These are phyloP conservation scores for Pogonophryne albipinna DNA, from an alignment of 2,797 vertebrate species.

Conservation along the genomic window DNA sequence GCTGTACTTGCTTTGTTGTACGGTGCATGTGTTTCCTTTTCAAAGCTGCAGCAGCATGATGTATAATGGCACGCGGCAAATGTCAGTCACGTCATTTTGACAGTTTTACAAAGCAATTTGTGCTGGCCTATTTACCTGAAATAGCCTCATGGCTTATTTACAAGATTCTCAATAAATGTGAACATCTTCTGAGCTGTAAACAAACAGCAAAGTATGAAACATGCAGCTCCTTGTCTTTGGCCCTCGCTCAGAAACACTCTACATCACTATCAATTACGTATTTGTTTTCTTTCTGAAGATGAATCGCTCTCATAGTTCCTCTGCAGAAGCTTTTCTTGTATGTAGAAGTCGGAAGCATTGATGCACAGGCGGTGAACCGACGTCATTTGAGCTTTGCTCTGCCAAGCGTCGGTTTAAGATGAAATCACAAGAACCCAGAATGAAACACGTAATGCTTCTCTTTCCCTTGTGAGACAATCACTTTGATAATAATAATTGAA, in stretches of 20 bases:
- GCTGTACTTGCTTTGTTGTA: constrained; percentile 19
- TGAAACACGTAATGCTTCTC: constrained; percentile 30
- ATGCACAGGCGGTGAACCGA: constrained; percentile 29
- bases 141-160: constrained; percentile 41
- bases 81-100: constrained; percentile 6
- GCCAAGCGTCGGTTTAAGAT: constrained; percentile 49
- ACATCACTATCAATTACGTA: constrained; percentile 66
- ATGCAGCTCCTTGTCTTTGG: constrained; percentile 48
- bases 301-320: constrained; percentile 60
- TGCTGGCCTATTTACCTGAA: constrained; percentile 46
- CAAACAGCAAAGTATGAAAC: constrained; percentile 68
- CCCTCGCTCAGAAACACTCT: constrained; percentile 52
- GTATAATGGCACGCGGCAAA: neutral
- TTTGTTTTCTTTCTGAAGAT: constrained; percentile 49
- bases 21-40: constrained; percentile 12
- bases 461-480: constrained; percentile 22
- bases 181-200: constrained; percentile 48
- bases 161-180: constrained; percentile 34
- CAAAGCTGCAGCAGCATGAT: constrained; percentile 6
- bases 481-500: no score
- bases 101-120: constrained; percentile 4
- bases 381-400: constrained; percentile 60
- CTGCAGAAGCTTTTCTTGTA: constrained; percentile 44
- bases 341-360: constrained; percentile 38
- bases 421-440: constrained; percentile 59